phyloP scores from a whole-genome alignment of 2,888 invertebrate species.

The Amblyteles armatorius region DNA sequence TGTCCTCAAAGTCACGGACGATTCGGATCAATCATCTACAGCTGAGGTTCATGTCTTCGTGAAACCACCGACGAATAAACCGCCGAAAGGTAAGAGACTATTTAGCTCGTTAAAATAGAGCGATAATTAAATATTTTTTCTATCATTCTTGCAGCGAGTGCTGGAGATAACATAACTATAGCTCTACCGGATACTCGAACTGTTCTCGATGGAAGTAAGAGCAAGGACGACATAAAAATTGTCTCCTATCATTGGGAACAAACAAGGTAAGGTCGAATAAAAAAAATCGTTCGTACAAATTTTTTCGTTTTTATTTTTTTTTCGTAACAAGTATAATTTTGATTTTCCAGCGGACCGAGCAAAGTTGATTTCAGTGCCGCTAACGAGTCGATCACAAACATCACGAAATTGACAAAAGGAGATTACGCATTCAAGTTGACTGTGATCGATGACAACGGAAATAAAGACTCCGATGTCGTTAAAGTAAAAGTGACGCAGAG shows the following conservation, averaged over 20 bases:
- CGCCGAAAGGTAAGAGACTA: conserved; percentile 89
- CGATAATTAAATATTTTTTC: conserved; percentile 29
- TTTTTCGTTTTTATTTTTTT: background rate
- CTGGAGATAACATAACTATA: conserved; percentile 88
- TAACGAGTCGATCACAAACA: conserved; percentile 90
- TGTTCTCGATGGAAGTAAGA: conserved; percentile 91
- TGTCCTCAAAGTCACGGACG: conserved; percentile 96
- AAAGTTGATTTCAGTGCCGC: conserved; percentile 84
- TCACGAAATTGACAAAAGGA: conserved; percentile 93
- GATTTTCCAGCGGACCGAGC: conserved; percentile 85
- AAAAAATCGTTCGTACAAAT: background rate
- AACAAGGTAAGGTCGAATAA: conserved; percentile 85
- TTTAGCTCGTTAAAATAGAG: background rate
- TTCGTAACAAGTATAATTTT: background rate
- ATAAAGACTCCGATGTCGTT: conserved; percentile 90
- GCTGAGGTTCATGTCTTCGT: conserved; percentile 97
- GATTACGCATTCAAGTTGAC: conserved; percentile 92
- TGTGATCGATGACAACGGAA: conserved; percentile 94
- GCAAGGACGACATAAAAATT: conserved; percentile 94
- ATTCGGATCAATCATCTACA: conserved; percentile 94
- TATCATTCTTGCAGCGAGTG: conserved; percentile 84
- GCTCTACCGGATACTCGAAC: conserved; percentile 94
- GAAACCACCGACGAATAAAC: conserved; percentile 94
- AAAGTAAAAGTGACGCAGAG: conserved; percentile 94
- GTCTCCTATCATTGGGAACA: conserved; percentile 94